Percentiles rank a stretch among this genome's conserved stretches.
These are phyloP conservation scores for Bombus breviceps DNA, from an alignment of 1,140 invertebrate genomes.

Conservation along the genomic window DNA sequence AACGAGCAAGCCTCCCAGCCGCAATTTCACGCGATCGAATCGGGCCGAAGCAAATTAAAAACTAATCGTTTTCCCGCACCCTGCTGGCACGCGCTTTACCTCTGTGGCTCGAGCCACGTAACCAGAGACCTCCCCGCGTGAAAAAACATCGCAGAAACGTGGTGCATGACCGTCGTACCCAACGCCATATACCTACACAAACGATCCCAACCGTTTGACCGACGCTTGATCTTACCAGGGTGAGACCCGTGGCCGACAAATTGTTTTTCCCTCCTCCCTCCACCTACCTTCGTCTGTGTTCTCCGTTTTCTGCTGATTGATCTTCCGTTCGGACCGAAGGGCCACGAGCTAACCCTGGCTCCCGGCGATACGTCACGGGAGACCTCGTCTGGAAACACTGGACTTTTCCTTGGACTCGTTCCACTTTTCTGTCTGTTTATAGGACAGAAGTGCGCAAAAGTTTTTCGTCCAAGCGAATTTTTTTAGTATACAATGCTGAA, in stretches of 20 bases:
- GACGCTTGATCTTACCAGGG: slow-evolving; percentile 53
- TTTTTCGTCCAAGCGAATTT: too few species aligned
- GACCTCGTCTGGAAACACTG: too few species aligned
- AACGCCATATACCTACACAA: slow-evolving; percentile 17
- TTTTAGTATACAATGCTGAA: too few species aligned
- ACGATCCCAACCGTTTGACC: slow-evolving; percentile 32
- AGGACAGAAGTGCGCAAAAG: too few species aligned
- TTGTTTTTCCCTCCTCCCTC: slow-evolving; percentile 49
- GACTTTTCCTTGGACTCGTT: too few species aligned
- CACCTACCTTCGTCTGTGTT: background rate
- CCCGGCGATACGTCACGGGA: background rate
- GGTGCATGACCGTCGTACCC: background rate
- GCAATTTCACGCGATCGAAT: slow-evolving; percentile 77
- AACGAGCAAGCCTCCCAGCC: slow-evolving; percentile 55
- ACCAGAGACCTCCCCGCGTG: background rate
- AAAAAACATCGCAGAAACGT: slow-evolving; percentile 36
- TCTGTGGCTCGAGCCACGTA: slow-evolving; percentile 54
- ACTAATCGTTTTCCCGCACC: slow-evolving; percentile 75
- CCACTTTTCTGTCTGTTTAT: too few species aligned
- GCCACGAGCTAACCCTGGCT: background rate
- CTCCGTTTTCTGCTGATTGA: slow-evolving; percentile 50
- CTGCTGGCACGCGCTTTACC: slow-evolving; percentile 66
- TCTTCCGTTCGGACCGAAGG: background rate
- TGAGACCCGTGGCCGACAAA: slow-evolving; percentile 42
- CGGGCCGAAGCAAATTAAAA: slow-evolving; percentile 74